These are phyloP conservation scores for Pristionchus fissidentatus DNA, from an alignment of 2,888 invertebrate species.

Conservation along the genomic window DNA sequence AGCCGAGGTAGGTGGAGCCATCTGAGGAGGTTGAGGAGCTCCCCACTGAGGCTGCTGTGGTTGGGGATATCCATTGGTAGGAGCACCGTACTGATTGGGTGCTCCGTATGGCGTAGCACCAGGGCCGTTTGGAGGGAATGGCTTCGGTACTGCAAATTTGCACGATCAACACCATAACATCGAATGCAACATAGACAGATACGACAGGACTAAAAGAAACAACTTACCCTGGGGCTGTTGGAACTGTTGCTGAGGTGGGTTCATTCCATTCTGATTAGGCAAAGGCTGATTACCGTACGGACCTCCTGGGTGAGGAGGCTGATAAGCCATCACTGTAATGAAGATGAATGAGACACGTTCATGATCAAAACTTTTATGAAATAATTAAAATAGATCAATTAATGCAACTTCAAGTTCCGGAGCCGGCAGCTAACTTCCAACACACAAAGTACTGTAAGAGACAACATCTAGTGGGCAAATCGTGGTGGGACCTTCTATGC, in stretches of 20 bases:
- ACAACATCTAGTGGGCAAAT: background rate
- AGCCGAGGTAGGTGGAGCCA: background rate
- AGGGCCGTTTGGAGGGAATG: slow-evolving; percentile 12
- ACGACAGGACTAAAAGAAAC: background rate
- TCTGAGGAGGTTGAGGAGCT: slow-evolving; percentile 7
- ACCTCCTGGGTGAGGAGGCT: slow-evolving; percentile 41
- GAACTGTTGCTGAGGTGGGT: slow-evolving; percentile 39
- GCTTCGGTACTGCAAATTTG: slow-evolving; percentile 45
- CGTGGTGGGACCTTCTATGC: background rate
- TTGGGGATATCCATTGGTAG: slow-evolving; percentile 19
- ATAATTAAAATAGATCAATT: slow-evolving; percentile 1
- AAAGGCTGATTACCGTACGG: slow-evolving; percentile 20
- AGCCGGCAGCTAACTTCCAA: background rate
- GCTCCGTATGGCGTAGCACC: background rate
- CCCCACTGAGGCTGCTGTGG: slow-evolving; percentile 41
- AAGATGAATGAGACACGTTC: background rate
- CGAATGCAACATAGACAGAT: background rate
- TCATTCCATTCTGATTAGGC: slow-evolving; percentile 36
- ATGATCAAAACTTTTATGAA: background rate
- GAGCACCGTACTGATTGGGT: slow-evolving; percentile 28
- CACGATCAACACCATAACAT: background rate
- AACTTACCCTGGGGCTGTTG: slow-evolving; percentile 27
- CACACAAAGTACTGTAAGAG: too few relatives aligned
- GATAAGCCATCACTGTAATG: slow-evolving; percentile 45
- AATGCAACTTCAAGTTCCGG: background rate